Evolutionary conservation across 2,888 invertebrate species (phyloP), one percentile per base, ranked within the genome.

Genomic region (Orthonychiurus folsomi): DNA sequence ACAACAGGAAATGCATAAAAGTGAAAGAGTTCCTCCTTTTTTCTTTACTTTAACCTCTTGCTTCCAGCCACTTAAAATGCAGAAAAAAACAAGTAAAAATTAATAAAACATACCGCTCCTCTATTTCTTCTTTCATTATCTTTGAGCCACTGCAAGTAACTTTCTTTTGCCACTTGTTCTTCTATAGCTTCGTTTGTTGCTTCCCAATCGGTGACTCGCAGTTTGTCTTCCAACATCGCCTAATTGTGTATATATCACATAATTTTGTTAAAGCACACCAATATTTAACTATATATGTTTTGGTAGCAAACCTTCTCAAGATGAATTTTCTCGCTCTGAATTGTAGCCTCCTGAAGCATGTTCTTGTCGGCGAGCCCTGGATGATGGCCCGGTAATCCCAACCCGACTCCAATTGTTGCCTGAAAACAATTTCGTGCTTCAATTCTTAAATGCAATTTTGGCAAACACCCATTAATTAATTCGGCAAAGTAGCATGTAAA

Each of bases 131-230:
- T 80, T 76, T 85, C 83, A 74, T 83, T 84, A 61, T 85, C 85
- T 64, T 83, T 80, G 56, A 87, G 79, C 86, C 86, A 90, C 75
- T 89, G 88, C 56, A 89, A 81, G 77, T 89, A 90, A 50, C 88
- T 89, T 77, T 91, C 89, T 20, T 89, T 80, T 3, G 90, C 89
- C 12, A 89, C 87, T 79, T 90, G 89, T 75, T 91, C 89, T 75
- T 89, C 88, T 62, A 92, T 86, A n/a, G 88, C 88, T 76, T 91
- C 89, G 75, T 89, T 89, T 0, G 92, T 93, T 9, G 91, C 87
- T 77, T 93, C 91, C 89, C 89, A 91, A 77, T 93, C 92, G 3
- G 91, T 90, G 66, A 90, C 90, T 73, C 86, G 84, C 56, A 92
- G 77, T 76, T 93, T 93, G 76, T 93, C 92, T 77, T 92, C 88